A percentile compares a stretch with the other conserved stretches of the same genome.
Evolutionary conservation across 2,113 vertebrate genomes (phyloP).

Genomic region (Lophotis ruficrista): DNA sequence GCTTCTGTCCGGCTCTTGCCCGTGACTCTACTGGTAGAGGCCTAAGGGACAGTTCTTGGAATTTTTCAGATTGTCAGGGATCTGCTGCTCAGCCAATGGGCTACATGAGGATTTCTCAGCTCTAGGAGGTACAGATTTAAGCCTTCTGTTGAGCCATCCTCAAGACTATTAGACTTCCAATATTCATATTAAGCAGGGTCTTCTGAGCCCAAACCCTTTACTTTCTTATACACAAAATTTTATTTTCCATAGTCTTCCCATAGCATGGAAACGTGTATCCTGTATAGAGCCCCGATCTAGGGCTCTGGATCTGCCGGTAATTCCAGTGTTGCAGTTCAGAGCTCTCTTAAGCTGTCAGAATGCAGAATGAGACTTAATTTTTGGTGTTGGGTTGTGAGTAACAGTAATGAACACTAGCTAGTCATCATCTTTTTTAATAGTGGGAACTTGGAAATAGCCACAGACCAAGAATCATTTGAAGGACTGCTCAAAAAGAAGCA

Average conservation of each 20-base stretch:
- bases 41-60: slow-evolving; percentile 11
- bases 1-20: neutral
- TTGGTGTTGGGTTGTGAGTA: neutral
- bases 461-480: neutral
- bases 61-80: neutral
- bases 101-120: neutral
- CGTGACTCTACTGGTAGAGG: neutral
- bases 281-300: neutral
- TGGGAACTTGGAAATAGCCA: neutral
- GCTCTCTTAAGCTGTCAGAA: neutral
- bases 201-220: neutral
- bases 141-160: neutral
- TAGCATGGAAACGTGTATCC: neutral
- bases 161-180: neutral
- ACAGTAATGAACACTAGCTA: neutral
- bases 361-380: neutral
- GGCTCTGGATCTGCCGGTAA: neutral
- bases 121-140: neutral
- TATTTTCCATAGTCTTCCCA: neutral
- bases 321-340: neutral
- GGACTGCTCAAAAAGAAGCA: neutral
- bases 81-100: neutral
- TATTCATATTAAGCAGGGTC: neutral
- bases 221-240: neutral
- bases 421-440: neutral